A percentile compares a stretch with the other conserved stretches of the same genome.
These are phyloP conservation scores for Nymphalis polychloros DNA, from an alignment of 2,888 invertebrate genomes.

Conservation along the genomic window DNA sequence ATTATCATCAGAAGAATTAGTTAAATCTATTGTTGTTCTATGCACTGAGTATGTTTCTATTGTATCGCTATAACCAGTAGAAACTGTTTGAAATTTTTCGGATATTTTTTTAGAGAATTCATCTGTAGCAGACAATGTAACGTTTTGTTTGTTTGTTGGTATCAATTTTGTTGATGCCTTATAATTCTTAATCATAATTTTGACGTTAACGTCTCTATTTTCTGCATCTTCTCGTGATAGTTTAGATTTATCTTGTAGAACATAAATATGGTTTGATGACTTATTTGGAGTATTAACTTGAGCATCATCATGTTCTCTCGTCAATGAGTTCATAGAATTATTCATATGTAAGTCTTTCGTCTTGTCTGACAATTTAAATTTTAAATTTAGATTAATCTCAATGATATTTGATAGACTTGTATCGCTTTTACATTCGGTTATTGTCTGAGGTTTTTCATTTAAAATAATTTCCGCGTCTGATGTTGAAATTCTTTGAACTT, in stretches of 20 bases:
- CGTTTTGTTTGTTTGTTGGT: slow-evolving; percentile 27
- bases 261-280: slow-evolving; percentile 50
- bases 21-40: slow-evolving; percentile 53
- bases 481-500: slow-evolving; percentile 51
- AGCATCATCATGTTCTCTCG: slow-evolving; percentile 33
- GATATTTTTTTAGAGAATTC: slow-evolving; percentile 58
- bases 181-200: slow-evolving; percentile 56
- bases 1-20: slow-evolving; percentile 34
- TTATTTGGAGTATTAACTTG: slow-evolving; percentile 36
- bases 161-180: slow-evolving; percentile 30
- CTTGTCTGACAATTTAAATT: slow-evolving; percentile 58
- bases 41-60: slow-evolving; percentile 52
- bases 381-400: slow-evolving; percentile 65
- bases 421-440: slow-evolving; percentile 46
- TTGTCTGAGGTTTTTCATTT: slow-evolving; percentile 40
- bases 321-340: slow-evolving; percentile 42
- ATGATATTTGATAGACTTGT: slow-evolving; percentile 56
- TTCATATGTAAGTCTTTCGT: slow-evolving; percentile 53
- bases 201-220: slow-evolving; percentile 62
- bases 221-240: slow-evolving; percentile 42
- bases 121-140: slow-evolving; percentile 19
- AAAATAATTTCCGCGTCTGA: slow-evolving; percentile 43
- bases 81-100: slow-evolving; percentile 62
- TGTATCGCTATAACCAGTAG: slow-evolving; percentile 58
- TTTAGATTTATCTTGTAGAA: slow-evolving; percentile 47